A percentile compares a stretch with the other conserved stretches of the same genome.
phyloP scores from a whole-genome alignment of 2,797 vertebrate genomes.

The Gouania willdenowi region DNA sequence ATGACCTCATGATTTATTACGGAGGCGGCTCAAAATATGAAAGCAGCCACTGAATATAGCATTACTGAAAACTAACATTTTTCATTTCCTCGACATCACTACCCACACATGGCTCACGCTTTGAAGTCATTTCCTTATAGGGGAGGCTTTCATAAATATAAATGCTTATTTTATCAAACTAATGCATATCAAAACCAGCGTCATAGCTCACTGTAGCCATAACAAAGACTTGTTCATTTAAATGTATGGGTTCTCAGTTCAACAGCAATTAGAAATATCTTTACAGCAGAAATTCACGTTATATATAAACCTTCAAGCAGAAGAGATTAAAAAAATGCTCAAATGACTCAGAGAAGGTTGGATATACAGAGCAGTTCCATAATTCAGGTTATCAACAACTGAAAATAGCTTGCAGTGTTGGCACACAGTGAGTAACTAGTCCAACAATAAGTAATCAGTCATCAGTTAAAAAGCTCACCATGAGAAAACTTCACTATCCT shows the following conservation, averaged over 20 bases:
- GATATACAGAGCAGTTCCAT: constrained; percentile 32
- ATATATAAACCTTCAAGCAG: constrained; percentile 36
- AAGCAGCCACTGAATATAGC: constrained; percentile 33
- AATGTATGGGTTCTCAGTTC: constrained; percentile 53
- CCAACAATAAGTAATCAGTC: constrained; percentile 12
- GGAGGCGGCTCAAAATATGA: constrained; percentile 26
- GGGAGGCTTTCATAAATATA: constrained; percentile 58
- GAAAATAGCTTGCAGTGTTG: neutral
- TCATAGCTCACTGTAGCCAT: constrained; percentile 32
- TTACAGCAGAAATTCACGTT: constrained; percentile 19
- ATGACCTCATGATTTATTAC: constrained; percentile 57
- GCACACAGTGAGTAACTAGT: constrained; percentile 19
- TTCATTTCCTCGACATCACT: constrained; percentile 29
- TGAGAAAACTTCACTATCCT: too few species aligned
- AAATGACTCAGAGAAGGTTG: constrained; percentile 41
- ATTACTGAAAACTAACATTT: constrained; percentile 32
- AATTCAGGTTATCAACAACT: constrained; percentile 14
- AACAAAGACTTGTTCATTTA: constrained; percentile 54
- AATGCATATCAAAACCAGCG: constrained; percentile 59
- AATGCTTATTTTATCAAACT: constrained; percentile 64
- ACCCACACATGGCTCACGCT: constrained; percentile 9
- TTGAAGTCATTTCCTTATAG: constrained; percentile 46
- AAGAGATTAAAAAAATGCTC: constrained; percentile 33
- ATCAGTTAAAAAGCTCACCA: constrained; percentile 6
- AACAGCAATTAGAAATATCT: constrained; percentile 56